phyloP scores from a whole-genome alignment of 2,797 vertebrate species.

The Zalophus californianus region DNA sequence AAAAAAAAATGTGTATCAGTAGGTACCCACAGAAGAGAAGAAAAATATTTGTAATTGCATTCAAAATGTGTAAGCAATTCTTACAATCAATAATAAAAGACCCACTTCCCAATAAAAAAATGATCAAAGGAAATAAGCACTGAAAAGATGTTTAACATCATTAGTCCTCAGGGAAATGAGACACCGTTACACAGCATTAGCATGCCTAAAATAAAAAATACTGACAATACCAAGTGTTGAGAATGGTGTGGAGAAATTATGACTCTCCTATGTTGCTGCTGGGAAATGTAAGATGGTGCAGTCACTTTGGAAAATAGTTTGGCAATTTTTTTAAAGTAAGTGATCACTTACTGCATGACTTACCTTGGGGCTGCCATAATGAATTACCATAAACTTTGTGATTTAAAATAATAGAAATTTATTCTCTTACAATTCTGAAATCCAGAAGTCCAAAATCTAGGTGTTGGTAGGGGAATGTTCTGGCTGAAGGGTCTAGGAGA shows the following conservation, averaged over 20 bases:
- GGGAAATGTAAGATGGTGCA: background rate
- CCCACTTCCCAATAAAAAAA: background rate
- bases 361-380: background rate
- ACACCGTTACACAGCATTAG: background rate
- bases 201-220: background rate
- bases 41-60: background rate
- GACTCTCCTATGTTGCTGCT: background rate
- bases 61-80: background rate
- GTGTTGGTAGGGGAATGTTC: background rate
- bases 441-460: background rate
- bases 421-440: background rate
- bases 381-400: background rate
- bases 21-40: background rate
- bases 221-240: background rate
- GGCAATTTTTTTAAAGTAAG: background rate
- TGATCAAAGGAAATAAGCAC: background rate
- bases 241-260: background rate
- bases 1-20: background rate
- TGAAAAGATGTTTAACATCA: background rate
- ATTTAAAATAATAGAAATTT: background rate
- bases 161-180: background rate
- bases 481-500: no score
- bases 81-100: background rate
- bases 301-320: background rate
- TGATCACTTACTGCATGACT: background rate